These are phyloP conservation scores for Hydraecia micacea DNA, from an alignment of 2,888 invertebrate species.

Conservation along the genomic window DNA sequence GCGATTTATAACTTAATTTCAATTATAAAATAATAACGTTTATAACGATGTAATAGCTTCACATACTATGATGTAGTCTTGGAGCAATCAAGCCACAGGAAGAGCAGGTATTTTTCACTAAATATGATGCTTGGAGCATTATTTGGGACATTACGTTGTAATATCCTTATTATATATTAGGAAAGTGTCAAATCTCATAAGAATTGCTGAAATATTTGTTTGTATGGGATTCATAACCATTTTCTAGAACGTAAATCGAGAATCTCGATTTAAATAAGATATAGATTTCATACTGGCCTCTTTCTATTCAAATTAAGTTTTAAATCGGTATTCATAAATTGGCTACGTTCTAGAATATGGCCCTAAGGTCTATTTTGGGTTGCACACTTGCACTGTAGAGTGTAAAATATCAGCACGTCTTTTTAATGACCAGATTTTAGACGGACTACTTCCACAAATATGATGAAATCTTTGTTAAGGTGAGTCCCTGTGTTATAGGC, in stretches of 20 bases:
- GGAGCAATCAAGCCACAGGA: not conserved
- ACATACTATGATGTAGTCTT: not conserved
- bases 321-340: not conserved
- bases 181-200: not conserved
- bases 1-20: not conserved
- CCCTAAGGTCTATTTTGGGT: not conserved
- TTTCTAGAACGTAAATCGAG: not conserved
- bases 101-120: not conserved
- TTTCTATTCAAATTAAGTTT: not conserved
- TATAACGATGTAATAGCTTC: not conserved
- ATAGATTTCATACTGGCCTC: too few relatives aligned
- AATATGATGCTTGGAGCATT: not conserved
- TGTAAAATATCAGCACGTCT: constrained; percentile 6
- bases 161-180: not conserved
- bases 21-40: not conserved
- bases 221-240: not conserved
- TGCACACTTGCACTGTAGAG: not conserved
- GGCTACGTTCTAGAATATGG: not conserved
- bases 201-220: not conserved
- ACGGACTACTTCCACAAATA: not conserved
- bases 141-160: not conserved
- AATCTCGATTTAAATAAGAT: not conserved
- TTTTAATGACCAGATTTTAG: not conserved
- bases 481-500: not conserved
- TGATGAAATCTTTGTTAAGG: not conserved